phyloP scores from a whole-genome alignment of 2,113 vertebrate genomes.

The Rhinolophus sinicus region DNA sequence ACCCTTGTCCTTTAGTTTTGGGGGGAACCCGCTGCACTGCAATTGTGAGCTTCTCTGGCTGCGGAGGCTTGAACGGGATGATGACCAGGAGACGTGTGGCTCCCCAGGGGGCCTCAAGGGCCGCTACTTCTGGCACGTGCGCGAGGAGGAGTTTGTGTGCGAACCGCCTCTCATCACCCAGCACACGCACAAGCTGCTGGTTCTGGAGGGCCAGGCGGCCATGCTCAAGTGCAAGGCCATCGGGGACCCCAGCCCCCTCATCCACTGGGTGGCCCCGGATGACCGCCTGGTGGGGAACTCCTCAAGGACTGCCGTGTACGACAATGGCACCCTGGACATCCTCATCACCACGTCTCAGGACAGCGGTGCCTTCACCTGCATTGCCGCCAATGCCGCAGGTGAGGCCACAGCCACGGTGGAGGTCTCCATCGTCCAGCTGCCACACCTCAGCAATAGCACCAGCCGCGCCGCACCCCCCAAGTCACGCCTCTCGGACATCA shows the following conservation, averaged over 20 bases:
- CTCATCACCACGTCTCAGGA: constrained; percentile 96
- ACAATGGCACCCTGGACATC: constrained; percentile 97
- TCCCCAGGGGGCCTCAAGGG: constrained; percentile 95
- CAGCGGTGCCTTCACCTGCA: constrained; percentile 97
- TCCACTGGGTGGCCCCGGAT: constrained; percentile 97
- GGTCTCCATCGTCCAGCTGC: constrained; percentile 96
- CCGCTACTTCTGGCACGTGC: constrained; percentile 96
- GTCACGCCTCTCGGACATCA: constrained; percentile 97
- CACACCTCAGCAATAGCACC: constrained; percentile 94
- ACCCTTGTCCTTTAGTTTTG: constrained; percentile 93
- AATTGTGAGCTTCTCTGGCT: constrained; percentile 98
- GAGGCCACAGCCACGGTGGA: constrained; percentile 95
- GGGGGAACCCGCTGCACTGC: constrained; percentile 97
- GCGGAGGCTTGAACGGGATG: constrained; percentile 93
- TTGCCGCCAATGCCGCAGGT: constrained; percentile 96
- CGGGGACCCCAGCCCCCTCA: constrained; percentile 94
- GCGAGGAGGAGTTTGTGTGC: constrained; percentile 96
- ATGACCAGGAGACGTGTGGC: constrained; percentile 98
- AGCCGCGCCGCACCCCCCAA: constrained; percentile 91
- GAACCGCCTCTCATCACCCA: constrained; percentile 97
- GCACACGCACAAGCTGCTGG: constrained; percentile 95
- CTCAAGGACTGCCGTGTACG: constrained; percentile 92
- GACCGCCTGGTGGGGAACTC: constrained; percentile 96
- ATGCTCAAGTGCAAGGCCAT: constrained; percentile 97
- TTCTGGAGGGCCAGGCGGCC: constrained; percentile 97